Evolutionary conservation across 2,888 invertebrate species (phyloP).

Genomic region (Myopa testacea): DNA sequence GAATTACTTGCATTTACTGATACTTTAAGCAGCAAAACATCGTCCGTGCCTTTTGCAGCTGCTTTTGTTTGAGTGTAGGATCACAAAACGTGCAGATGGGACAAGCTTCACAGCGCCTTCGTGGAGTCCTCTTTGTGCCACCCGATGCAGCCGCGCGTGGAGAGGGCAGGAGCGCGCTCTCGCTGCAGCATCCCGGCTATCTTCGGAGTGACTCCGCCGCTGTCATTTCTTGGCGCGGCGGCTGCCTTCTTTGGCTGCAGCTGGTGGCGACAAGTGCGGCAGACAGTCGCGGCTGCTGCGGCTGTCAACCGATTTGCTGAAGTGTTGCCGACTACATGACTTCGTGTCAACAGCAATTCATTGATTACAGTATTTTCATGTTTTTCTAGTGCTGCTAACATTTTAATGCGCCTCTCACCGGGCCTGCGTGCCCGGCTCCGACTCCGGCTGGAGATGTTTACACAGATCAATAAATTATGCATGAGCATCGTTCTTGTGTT

Average conservation of each 20-base stretch:
- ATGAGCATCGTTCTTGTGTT: neutral
- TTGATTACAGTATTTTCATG: constrained; percentile 41
- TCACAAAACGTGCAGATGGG: too few relatives aligned
- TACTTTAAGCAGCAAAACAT: too few relatives aligned
- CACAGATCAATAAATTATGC: constrained; percentile 22
- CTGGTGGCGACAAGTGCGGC: constrained; percentile 64
- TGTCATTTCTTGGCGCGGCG: constrained; percentile 23
- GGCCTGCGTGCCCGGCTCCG: too few relatives aligned
- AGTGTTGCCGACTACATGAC: constrained; percentile 63
- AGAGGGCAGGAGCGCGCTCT: neutral
- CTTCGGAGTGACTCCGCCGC: constrained; percentile 1
- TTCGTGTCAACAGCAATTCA: constrained; percentile 65
- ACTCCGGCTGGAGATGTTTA: too few relatives aligned
- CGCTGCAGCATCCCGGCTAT: neutral
- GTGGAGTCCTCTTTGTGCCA: neutral
- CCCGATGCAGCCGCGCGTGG: neutral
- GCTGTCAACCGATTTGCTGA: constrained; percentile 52
- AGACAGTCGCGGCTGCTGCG: constrained; percentile 48
- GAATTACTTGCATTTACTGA: too few relatives aligned
- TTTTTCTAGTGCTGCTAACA: constrained; percentile 50
- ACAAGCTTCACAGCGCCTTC: too few relatives aligned
- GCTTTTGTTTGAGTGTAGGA: too few relatives aligned
- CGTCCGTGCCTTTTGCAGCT: too few relatives aligned
- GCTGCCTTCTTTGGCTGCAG: constrained; percentile 59
- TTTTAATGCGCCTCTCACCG: constrained; percentile 56